Evolutionary conservation across 2,113 vertebrate genomes (phyloP).

Genomic region (Lycaon pictus): DNA sequence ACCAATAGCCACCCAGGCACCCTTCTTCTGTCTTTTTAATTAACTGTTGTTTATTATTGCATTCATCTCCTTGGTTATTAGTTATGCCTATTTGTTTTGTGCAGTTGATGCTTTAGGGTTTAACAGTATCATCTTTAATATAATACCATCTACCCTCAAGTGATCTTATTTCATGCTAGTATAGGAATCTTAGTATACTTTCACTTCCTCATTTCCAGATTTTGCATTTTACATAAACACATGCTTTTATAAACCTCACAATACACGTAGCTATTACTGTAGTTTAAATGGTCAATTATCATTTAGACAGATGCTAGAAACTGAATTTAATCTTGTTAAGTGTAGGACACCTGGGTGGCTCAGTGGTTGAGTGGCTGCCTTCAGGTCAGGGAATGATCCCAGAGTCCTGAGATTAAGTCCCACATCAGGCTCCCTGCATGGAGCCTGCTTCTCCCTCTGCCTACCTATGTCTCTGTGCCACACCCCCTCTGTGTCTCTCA

Average conservation of each 20-base stretch:
- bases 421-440: too few relatives aligned
- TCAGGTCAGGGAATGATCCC: too few relatives aligned
- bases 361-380: too few relatives aligned
- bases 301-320: background rate
- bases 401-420: too few relatives aligned
- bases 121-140: background rate
- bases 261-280: background rate
- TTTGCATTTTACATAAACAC: background rate
- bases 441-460: too few relatives aligned
- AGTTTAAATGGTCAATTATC: background rate
- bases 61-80: background rate
- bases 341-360: too few relatives aligned
- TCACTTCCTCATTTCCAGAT: background rate
- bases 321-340: background rate
- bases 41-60: background rate
- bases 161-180: background rate
- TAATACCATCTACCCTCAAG: background rate
- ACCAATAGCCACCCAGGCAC: too few relatives aligned
- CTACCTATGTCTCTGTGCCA: too few relatives aligned
- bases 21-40: background rate
- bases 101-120: background rate
- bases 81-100: background rate
- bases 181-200: background rate
- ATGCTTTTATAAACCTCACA: background rate
- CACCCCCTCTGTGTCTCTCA: too few relatives aligned